Conservation (phyloP, 2,888 invertebrate species). For the Poecilobothrus nobilitatus region DNA sequence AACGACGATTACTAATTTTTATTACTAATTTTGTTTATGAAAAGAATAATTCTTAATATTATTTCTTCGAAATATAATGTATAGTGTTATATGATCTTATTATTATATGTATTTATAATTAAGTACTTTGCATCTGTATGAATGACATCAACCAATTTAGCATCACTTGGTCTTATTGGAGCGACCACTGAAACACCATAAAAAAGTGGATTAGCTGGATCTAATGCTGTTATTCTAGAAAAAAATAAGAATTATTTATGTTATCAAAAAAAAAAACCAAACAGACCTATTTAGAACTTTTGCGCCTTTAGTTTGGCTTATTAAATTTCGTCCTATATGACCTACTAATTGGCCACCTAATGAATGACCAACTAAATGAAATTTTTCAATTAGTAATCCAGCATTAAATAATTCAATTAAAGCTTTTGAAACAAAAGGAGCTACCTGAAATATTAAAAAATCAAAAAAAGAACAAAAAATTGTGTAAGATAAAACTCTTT, state of each 20-base stretch:
- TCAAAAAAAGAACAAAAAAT: too few relatives aligned
- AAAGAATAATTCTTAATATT: too few relatives aligned
- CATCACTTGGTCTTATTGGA: constrained; percentile 45
- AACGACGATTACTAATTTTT: too few relatives aligned
- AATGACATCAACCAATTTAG: constrained; percentile 52
- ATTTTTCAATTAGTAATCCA: constrained; percentile 22
- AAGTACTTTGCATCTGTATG: constrained; percentile 49
- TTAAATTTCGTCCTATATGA: constrained; percentile 21
- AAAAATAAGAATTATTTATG: neutral
- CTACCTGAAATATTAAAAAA: neutral
- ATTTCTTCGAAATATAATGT: too few relatives aligned
- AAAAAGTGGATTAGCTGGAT: constrained; percentile 26
- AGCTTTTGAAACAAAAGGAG: neutral
- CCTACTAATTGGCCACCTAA: constrained; percentile 25
- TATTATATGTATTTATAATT: too few relatives aligned
- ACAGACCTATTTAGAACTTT: constrained; percentile 19
- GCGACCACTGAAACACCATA: constrained; percentile 17
- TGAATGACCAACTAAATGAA: constrained; percentile 27
- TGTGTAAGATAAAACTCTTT: neutral
- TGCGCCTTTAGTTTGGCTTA: constrained; percentile 17
- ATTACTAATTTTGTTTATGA: too few relatives aligned
- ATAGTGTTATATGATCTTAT: too few relatives aligned
- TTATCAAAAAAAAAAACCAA: neutral
- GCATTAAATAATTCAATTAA: constrained; percentile 19
- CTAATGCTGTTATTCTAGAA: constrained; percentile 23